phyloP scores from a whole-genome alignment of 1,140 invertebrate species.

The Drosophila guanche region DNA sequence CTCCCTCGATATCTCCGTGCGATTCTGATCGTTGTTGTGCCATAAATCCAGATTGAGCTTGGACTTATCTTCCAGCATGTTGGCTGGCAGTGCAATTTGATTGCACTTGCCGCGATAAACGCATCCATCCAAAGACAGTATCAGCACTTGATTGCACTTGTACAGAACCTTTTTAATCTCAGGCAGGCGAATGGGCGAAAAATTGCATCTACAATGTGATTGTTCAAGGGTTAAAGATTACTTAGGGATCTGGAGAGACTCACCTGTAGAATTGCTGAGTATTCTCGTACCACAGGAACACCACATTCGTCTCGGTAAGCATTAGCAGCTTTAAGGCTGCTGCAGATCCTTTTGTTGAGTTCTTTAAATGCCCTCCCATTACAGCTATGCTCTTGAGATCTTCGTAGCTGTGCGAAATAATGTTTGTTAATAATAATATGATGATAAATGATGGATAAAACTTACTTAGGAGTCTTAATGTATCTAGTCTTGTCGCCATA shows the following conservation, averaged over 20 bases:
- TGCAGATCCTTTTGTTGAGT: slow-evolving; percentile 67
- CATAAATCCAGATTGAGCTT: slow-evolving; percentile 50
- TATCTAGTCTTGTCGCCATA: slow-evolving; percentile 70
- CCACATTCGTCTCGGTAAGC: slow-evolving; percentile 75
- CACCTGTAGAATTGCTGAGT: slow-evolving; percentile 78
- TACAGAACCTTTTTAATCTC: slow-evolving; percentile 75
- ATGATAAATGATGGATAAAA: neutral
- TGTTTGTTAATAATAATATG: neutral
- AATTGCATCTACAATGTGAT: slow-evolving; percentile 58
- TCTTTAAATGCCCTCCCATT: slow-evolving; percentile 65
- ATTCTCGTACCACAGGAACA: slow-evolving; percentile 82
- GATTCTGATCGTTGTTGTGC: slow-evolving; percentile 64
- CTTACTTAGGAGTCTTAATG: slow-evolving; percentile 78
- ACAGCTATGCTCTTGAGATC: slow-evolving; percentile 73
- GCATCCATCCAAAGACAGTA: slow-evolving; percentile 72
- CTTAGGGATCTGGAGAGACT: neutral
- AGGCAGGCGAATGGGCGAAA: slow-evolving; percentile 61
- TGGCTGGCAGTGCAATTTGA: slow-evolving; percentile 55
- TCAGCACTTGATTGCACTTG: slow-evolving; percentile 73
- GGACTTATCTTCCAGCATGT: slow-evolving; percentile 10
- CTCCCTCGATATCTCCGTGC: slow-evolving; percentile 71
- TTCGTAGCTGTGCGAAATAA: slow-evolving; percentile 59
- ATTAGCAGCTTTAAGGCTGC: slow-evolving; percentile 73
- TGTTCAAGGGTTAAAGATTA: neutral
- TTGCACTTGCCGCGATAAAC: slow-evolving; percentile 79